A percentile compares a stretch with the other conserved stretches of the same genome.
These are phyloP conservation scores for Lochmaea capreae DNA, from an alignment of 2,888 invertebrate species.

Conservation along the genomic window DNA sequence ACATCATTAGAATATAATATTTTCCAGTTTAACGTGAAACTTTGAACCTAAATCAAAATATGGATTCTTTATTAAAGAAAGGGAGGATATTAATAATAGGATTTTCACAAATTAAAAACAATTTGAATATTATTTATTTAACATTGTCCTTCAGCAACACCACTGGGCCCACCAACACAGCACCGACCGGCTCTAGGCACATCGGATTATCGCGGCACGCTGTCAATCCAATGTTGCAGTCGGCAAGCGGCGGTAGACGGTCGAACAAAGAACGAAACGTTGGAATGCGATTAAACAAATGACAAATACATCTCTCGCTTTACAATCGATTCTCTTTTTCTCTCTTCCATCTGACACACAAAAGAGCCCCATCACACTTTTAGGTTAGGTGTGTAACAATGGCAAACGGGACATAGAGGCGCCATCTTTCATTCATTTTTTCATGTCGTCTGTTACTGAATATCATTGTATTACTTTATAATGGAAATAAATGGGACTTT, in stretches of 20 bases:
- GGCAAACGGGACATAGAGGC: slow-evolving; percentile 50
- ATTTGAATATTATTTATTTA: background rate
- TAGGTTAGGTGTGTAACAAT: slow-evolving; percentile 44
- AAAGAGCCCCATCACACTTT: slow-evolving; percentile 45
- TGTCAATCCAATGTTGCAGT: slow-evolving; percentile 51
- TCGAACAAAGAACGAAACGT: slow-evolving; percentile 48
- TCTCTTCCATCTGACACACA: slow-evolving; percentile 35
- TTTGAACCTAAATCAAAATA: too few relatives aligned
- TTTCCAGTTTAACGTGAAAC: too few relatives aligned
- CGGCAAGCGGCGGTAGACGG: slow-evolving; percentile 31
- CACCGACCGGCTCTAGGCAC: slow-evolving; percentile 31
- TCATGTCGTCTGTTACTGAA: slow-evolving; percentile 29
- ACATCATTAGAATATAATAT: too few relatives aligned
- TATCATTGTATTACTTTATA: slow-evolving; percentile 17
- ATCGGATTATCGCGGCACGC: slow-evolving; percentile 46
- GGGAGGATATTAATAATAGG: background rate
- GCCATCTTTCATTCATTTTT: slow-evolving; percentile 55
- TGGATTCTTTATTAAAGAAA: too few relatives aligned
- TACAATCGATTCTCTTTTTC: slow-evolving; percentile 34
- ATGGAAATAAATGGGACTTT: slow-evolving; percentile 26
- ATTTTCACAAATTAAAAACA: background rate
- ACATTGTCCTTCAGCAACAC: slow-evolving; percentile 20
- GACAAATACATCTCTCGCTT: slow-evolving; percentile 50
- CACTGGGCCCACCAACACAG: slow-evolving; percentile 43
- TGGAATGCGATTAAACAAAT: slow-evolving; percentile 54